Evolutionary conservation across 2,888 invertebrate species (phyloP), one percentile per base, ranked within the genome.

Genomic region (Thalpophila matura): DNA sequence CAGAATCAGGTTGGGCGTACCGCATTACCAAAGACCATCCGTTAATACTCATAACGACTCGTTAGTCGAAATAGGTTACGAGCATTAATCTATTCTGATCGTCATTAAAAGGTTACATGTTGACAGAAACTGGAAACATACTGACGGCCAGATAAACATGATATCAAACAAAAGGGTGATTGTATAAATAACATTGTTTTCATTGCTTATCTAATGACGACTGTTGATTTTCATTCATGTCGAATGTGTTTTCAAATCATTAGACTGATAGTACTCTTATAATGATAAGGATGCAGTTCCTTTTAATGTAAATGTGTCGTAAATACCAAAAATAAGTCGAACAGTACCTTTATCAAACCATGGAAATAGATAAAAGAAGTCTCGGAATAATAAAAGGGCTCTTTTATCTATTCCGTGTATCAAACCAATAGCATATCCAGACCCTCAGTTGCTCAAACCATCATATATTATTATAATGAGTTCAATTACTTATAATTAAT

Each of bases 101-200:
- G 9, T 7, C 26, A n/a, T 27, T 61, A 33, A 61, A 42, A 33
- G 22, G 18, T 0, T 27, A 4, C 9, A n/a, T n/a, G 24, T n/a
- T 1, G 1, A 49, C 26, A n/a, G 26, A 33, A 24, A 37, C 18
- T 7, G 9, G 7, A 35, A 35, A 29, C 14, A 24, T 9, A 26
- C 5, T n/a, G 40, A 29, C 2, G 12, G 5, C 20, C 1, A 18
- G 20, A 24, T 38, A 42, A 54, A 66, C 35, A 66, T 24, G 24
- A 12, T 43, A 29, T 20, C 9, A 29, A 49, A 49, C n/a, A 63
- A 62, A 62, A 31, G 5, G 6, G 12, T 59, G 3, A 63, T 37
- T 10, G 18, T 29, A 59, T 3, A 49, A 42, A 27, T 14, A 18
- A 22, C 16, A 35, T 5, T 22, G 3, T 29, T 42, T 16, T 31